Evolutionary conservation across 2,797 vertebrate genomes (phyloP).

Genomic region (Ptychadena robeensis): DNA sequence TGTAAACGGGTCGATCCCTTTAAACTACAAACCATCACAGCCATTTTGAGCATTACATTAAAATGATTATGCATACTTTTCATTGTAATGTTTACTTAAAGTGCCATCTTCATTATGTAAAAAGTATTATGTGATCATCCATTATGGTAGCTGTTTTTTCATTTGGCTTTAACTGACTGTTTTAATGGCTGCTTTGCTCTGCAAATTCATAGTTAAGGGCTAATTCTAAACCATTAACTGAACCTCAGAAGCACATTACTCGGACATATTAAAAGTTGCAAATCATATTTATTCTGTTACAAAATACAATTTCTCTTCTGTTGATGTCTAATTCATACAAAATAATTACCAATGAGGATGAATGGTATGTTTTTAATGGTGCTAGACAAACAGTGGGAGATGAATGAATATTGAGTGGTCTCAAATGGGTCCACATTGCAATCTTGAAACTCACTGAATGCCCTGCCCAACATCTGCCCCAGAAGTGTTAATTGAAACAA

Average conservation of each 20-base stretch:
- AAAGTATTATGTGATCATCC: slow-evolving; percentile 25
- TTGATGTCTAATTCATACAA: neutral
- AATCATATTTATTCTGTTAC: slow-evolving; percentile 33
- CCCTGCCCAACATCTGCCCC: too few species aligned
- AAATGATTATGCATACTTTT: slow-evolving; percentile 33
- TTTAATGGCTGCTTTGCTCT: slow-evolving; percentile 48
- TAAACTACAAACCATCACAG: neutral
- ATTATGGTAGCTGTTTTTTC: slow-evolving; percentile 18
- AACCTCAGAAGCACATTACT: slow-evolving; percentile 35
- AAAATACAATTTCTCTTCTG: slow-evolving; percentile 17
- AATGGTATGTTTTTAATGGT: slow-evolving; percentile 13
- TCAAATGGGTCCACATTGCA: too few species aligned
- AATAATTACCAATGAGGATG: slow-evolving; percentile 28
- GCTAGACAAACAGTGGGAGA: too few species aligned
- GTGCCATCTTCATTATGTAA: slow-evolving; percentile 49
- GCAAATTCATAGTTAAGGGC: slow-evolving; percentile 38
- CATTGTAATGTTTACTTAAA: slow-evolving; percentile 50
- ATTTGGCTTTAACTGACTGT: slow-evolving; percentile 40
- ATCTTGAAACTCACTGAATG: too few species aligned
- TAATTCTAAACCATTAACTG: slow-evolving; percentile 26
- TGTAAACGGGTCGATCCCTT: neutral
- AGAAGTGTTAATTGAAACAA: too few species aligned
- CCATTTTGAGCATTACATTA: neutral
- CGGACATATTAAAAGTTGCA: slow-evolving; percentile 34
- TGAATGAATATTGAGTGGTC: too few species aligned